These are phyloP conservation scores for Caenorhabditis japonica DNA, from an alignment of 2,888 invertebrate species.

Conservation along the genomic window DNA sequence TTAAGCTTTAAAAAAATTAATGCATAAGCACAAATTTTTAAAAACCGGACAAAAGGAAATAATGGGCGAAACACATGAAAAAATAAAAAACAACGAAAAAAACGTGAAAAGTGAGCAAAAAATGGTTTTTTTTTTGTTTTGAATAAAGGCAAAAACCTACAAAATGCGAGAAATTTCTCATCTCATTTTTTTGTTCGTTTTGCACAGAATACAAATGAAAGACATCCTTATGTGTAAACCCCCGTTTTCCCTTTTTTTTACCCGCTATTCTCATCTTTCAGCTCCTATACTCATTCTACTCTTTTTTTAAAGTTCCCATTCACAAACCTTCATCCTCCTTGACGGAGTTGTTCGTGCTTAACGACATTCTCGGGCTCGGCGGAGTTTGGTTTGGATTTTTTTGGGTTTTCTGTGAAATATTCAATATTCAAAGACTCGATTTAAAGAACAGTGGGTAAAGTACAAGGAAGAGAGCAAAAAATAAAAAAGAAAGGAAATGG, in stretches of 20 bases:
- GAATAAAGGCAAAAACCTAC: not conserved
- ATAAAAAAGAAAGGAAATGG: no score
- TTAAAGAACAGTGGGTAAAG: no score
- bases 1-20: no score
- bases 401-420: constrained; percentile 9
- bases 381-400: no score
- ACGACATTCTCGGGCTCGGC: constrained; percentile 29
- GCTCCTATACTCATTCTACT: no score
- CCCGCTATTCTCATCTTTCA: not conserved
- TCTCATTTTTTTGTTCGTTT: constrained; percentile 18
- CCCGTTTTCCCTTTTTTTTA: no score
- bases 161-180: constrained; percentile 3
- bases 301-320: no score
- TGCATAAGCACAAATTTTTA: no score
- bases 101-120: not conserved
- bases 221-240: constrained; percentile 19
- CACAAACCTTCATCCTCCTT: constrained; percentile 52
- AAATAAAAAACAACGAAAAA: not conserved
- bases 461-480: no score
- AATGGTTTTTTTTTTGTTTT: no score
- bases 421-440: not conserved
- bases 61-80: constrained; percentile 3
- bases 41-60: not conserved
- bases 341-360: constrained; percentile 49
- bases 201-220: constrained; percentile 42